phyloP scores from a whole-genome alignment of 64 coral and sea anemone genomes.

The Pocillopora verrucosa region DNA sequence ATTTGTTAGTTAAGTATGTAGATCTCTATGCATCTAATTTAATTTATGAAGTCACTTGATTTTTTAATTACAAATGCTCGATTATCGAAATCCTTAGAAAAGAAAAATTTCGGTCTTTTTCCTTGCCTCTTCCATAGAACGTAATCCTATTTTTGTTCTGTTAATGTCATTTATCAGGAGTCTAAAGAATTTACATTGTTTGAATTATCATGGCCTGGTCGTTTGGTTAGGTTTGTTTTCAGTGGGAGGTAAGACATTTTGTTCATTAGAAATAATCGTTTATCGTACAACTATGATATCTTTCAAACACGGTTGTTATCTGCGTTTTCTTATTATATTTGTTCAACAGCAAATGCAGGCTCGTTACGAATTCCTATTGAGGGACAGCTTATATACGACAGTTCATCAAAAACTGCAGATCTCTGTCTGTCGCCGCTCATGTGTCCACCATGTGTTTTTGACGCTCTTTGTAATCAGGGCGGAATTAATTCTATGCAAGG shows the following conservation, averaged over 20 bases:
- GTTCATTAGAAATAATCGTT: neutral
- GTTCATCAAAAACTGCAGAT: neutral
- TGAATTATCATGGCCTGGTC: neutral
- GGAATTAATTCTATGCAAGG: neutral
- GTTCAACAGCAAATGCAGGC: neutral
- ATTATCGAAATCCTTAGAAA: no score
- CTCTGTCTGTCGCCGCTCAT: slow-evolving; percentile 8
- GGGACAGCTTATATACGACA: slow-evolving; percentile 14
- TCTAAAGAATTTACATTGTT: neutral
- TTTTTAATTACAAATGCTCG: no score
- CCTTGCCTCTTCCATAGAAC: neutral
- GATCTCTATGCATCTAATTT: no score
- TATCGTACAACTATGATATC: neutral
- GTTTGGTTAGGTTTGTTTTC: neutral
- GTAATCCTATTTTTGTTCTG: neutral
- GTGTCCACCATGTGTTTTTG: slow-evolving; percentile 7
- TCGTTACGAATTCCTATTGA: neutral
- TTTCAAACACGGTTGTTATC: no score
- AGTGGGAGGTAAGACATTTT: neutral
- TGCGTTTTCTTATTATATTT: neutral
- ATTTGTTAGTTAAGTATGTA: no score
- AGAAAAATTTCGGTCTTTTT: neutral
- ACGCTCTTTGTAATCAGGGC: neutral
- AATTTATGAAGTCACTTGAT: no score
- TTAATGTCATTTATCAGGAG: neutral